Evolutionary conservation across 2,797 vertebrate genomes (phyloP).

Genomic region (Pseudomugil gertrudae): DNA sequence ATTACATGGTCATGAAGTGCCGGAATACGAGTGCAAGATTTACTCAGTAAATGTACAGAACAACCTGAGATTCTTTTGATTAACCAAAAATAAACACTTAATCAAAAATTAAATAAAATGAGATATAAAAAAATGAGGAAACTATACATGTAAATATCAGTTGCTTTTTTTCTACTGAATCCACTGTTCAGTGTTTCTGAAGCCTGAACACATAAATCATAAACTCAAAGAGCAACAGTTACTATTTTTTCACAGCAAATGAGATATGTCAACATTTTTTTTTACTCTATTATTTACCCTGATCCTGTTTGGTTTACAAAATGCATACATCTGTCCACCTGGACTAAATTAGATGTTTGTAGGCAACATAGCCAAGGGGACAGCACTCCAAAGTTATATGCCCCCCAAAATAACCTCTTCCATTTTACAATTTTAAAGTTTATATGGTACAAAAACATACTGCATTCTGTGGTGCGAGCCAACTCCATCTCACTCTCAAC

Average conservation of each 20-base stretch:
- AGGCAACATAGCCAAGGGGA: not conserved
- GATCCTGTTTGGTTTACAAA: not conserved
- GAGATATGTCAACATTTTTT: not conserved
- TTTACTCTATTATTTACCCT: not conserved
- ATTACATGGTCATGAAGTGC: too few species aligned
- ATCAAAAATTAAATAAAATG: too few species aligned
- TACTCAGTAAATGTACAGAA: not conserved
- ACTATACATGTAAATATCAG: too few species aligned
- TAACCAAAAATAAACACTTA: too few species aligned
- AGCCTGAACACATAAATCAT: too few species aligned
- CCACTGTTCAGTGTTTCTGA: too few species aligned
- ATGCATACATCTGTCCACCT: not conserved
- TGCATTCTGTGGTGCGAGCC: not conserved
- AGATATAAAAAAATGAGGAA: too few species aligned
- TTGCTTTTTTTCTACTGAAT: too few species aligned
- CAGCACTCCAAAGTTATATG: not conserved
- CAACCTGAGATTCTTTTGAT: not conserved
- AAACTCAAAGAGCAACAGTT: too few species aligned
- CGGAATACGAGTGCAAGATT: too few species aligned
- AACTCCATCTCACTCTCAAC: not conserved
- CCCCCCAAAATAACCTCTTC: not conserved
- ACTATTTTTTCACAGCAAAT: not conserved
- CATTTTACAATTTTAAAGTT: not conserved
- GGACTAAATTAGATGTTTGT: not conserved
- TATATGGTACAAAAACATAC: not conserved